phyloP scores from a whole-genome alignment of 1,140 invertebrate genomes.

The Atta colombica region DNA sequence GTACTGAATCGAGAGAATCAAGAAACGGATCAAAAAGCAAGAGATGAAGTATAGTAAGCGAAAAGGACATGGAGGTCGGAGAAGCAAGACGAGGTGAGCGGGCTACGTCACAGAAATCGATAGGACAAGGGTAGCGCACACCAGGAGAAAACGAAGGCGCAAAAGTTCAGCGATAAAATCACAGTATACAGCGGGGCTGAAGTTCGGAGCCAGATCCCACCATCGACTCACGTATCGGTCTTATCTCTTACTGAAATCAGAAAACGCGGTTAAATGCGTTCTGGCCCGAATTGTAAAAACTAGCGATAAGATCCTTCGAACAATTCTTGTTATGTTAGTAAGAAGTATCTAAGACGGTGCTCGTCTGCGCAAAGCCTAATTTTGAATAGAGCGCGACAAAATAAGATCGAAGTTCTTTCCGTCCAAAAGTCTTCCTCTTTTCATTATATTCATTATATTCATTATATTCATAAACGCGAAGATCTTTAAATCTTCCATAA shows the following conservation, averaged over 20 bases:
- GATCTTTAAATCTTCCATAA: neutral
- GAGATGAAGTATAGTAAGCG: neutral
- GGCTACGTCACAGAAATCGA: constrained; percentile 67
- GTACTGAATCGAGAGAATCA: neutral
- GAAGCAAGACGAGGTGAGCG: constrained; percentile 13
- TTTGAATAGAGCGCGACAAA: constrained; percentile 42
- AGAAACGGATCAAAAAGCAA: neutral
- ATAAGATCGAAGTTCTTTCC: neutral
- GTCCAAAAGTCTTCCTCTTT: neutral
- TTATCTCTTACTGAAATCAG: constrained; percentile 68
- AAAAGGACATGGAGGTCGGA: neutral
- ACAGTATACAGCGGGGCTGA: constrained; percentile 2
- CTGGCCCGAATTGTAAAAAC: constrained; percentile 68
- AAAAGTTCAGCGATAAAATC: constrained; percentile 74
- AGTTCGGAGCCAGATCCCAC: neutral
- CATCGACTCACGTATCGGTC: constrained; percentile 33
- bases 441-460: too few species aligned
- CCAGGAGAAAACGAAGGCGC: constrained; percentile 68
- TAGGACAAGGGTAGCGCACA: constrained; percentile 68
- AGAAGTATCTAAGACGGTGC: constrained; percentile 42
- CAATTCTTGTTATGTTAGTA: constrained; percentile 63
- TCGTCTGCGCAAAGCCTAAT: constrained; percentile 27
- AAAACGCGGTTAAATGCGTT: constrained; percentile 63
- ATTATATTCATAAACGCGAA: constrained; percentile 3
- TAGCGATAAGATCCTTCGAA: constrained; percentile 66